Evolutionary conservation across 2,888 invertebrate genomes (phyloP).

Genomic region (Pseudeuparius sepicola): DNA sequence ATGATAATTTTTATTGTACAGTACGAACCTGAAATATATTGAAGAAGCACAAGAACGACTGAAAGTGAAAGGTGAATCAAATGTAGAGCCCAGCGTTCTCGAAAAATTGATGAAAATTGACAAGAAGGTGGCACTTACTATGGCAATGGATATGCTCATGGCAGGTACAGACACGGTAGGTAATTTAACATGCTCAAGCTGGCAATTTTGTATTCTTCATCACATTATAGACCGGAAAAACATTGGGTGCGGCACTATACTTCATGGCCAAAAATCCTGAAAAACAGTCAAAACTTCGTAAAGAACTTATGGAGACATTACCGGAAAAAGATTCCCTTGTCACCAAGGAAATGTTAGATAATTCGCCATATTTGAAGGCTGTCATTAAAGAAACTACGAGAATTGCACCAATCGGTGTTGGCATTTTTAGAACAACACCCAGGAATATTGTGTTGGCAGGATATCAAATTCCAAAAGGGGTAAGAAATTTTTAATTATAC

Average conservation of each 20-base stretch:
- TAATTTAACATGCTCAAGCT: no score
- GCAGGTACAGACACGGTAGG: constrained; percentile 65
- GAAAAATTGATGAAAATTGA: no score
- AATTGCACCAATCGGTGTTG: constrained; percentile 28
- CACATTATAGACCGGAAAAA: constrained; percentile 42
- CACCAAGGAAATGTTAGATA: constrained; percentile 34
- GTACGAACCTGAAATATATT: constrained; percentile 30
- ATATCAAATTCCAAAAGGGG: constrained; percentile 36
- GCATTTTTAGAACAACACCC: constrained; percentile 24
- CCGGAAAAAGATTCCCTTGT: constrained; percentile 31
- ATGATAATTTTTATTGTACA: no score
- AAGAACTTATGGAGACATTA: constrained; percentile 34
- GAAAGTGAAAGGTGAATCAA: constrained; percentile 27
- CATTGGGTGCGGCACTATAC: constrained; percentile 37
- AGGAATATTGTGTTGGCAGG: constrained; percentile 35
- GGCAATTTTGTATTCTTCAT: no score
- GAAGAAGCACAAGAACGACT: constrained; percentile 24
- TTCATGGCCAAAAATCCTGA: constrained; percentile 38
- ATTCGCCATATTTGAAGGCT: constrained; percentile 47
- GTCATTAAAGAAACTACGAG: constrained; percentile 54
- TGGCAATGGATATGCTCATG: constrained; percentile 59
- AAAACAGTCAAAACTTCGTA: constrained; percentile 36
- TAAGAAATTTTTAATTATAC: no score
- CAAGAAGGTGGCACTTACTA: constrained; percentile 50
- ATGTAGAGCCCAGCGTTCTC: constrained; percentile 50